Conservation (phyloP, 1,140 invertebrate species). For the Zaprionus inermis region DNA sequence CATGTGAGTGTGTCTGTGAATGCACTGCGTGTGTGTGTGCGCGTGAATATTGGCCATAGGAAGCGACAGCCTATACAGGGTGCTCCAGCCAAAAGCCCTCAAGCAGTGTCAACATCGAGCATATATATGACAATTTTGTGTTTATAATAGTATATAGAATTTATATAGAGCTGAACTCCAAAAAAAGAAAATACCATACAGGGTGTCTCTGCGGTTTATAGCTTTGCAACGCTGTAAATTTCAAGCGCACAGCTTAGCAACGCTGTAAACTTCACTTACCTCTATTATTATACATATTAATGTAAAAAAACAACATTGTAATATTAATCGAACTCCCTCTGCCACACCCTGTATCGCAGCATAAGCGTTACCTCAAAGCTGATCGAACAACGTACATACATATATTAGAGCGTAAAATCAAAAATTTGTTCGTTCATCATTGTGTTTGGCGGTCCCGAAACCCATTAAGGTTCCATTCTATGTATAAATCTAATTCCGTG, state of each 20-base stretch:
- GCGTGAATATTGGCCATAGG: constrained; percentile 33
- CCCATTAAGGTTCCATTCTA: constrained; percentile 64
- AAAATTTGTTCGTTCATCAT: constrained; percentile 64
- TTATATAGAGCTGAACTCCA: too few relatives aligned
- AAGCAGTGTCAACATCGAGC: not conserved
- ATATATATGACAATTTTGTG: too few relatives aligned
- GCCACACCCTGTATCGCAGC: constrained; percentile 31
- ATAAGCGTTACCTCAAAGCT: constrained; percentile 34
- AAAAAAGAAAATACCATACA: too few relatives aligned
- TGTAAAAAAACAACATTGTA: too few relatives aligned
- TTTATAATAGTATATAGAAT: too few relatives aligned
- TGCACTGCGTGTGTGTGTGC: constrained; percentile 35
- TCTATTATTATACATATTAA: too few relatives aligned
- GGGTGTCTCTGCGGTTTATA: too few relatives aligned
- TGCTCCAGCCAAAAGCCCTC: not conserved
- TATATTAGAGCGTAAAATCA: constrained; percentile 74
- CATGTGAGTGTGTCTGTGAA: constrained; percentile 35
- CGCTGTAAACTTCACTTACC: not conserved
- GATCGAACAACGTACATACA: constrained; percentile 54
- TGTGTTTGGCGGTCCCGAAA: constrained; percentile 54
- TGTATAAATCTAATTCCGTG: constrained; percentile 55
- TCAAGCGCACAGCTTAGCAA: too few relatives aligned
- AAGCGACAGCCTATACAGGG: constrained; percentile 38
- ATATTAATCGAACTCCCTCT: not conserved
- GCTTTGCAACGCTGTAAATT: too few relatives aligned